These are phyloP conservation scores for Anser brachyrhynchus DNA, from an alignment of 2,113 vertebrate genomes.

Conservation along the genomic window DNA sequence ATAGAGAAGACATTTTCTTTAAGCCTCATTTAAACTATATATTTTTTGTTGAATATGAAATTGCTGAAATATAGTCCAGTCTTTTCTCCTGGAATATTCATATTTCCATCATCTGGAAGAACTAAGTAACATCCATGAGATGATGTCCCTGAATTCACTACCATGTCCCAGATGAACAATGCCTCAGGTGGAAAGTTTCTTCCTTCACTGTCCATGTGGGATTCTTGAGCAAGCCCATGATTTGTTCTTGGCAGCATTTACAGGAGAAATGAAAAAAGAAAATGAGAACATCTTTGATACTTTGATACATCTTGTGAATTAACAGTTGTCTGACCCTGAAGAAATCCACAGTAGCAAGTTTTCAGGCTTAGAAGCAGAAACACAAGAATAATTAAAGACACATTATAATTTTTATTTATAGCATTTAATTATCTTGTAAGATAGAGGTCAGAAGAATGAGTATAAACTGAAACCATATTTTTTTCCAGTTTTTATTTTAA, in stretches of 20 bases:
- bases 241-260: not conserved
- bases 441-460: not conserved
- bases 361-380: not conserved
- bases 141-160: not conserved
- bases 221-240: not conserved
- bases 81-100: not conserved
- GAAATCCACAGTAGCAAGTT: not conserved
- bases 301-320: not conserved
- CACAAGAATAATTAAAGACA: not conserved
- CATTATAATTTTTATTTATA: not conserved
- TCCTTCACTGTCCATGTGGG: not conserved
- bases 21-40: not conserved
- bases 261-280: not conserved
- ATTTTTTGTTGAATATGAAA: not conserved
- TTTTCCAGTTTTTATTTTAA: not conserved
- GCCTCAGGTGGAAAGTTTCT: fast-evolving
- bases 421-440: not conserved
- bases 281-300: not conserved
- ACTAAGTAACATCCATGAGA: not conserved
- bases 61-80: not conserved
- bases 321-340: not conserved
- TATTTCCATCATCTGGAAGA: not conserved
- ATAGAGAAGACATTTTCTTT: not conserved
- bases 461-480: too few species aligned
- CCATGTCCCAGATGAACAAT: not conserved